A percentile compares a stretch with the other conserved stretches of the same genome.
These are phyloP conservation scores for Oreonectes daqikongensis DNA, from an alignment of 2,797 vertebrate species.

Conservation along the genomic window DNA sequence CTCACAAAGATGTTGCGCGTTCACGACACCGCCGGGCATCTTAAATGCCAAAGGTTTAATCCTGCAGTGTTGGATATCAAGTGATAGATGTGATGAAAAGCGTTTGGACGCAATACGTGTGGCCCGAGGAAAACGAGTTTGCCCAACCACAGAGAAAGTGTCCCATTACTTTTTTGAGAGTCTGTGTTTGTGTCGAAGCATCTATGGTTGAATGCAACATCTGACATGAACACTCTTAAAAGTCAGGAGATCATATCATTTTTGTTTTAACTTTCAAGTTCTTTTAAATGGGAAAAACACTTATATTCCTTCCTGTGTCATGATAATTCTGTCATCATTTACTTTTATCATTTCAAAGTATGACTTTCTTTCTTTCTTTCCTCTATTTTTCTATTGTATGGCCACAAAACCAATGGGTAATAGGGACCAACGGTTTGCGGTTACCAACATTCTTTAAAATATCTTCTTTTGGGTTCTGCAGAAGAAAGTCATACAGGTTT, in stretches of 20 bases:
- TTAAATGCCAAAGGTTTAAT: slow-evolving; percentile 40
- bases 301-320: no score
- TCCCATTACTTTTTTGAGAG: slow-evolving; percentile 37
- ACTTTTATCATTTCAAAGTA: no score
- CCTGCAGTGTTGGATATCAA: slow-evolving; percentile 36
- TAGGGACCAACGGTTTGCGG: no score
- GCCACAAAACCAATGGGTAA: no score
- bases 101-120: slow-evolving; percentile 15
- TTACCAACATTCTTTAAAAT: no score
- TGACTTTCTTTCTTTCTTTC: no score
- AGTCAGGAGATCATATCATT: neutral
- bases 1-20: slow-evolving; percentile 3
- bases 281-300: no score
- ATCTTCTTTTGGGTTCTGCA: no score
- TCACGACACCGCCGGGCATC: slow-evolving; percentile 9
- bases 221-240: neutral
- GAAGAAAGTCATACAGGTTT: no score
- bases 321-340: no score
- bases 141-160: slow-evolving; percentile 9
- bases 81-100: slow-evolving; percentile 45
- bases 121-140: slow-evolving; percentile 32
- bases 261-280: no score
- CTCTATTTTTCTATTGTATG: no score
- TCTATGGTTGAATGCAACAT: neutral
- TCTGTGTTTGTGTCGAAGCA: slow-evolving; percentile 1